Conservation (phyloP, 2,888 invertebrate genomes). For the Hydraecia micacea region DNA sequence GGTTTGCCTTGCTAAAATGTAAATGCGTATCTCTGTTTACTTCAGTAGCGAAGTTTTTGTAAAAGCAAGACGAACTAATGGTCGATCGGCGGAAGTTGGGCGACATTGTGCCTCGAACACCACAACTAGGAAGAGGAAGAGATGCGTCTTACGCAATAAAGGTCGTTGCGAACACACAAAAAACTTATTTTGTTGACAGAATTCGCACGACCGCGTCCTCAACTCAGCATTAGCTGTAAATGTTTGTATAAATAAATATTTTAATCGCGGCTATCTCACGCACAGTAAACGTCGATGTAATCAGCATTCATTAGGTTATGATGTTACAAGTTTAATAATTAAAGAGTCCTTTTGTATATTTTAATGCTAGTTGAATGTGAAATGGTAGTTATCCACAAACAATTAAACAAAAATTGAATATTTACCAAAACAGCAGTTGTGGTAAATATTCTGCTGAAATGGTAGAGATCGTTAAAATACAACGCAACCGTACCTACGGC, state of each 20-base stretch:
- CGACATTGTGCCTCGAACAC: constrained; percentile 75
- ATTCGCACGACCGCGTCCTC: constrained; percentile 70
- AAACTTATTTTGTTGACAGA: constrained; percentile 74
- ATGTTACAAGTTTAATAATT: background rate
- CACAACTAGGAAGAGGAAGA: constrained; percentile 85
- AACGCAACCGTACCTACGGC: constrained; percentile 18
- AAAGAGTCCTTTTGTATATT: background rate
- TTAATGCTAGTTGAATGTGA: background rate
- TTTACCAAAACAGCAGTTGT: background rate
- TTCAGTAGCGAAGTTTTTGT: constrained; percentile 53
- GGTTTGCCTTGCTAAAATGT: constrained; percentile 45
- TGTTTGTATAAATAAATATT: constrained; percentile 39
- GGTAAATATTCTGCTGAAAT: background rate
- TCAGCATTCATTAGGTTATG: constrained; percentile 16
- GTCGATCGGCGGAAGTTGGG: constrained; percentile 78
- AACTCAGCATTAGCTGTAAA: constrained; percentile 44
- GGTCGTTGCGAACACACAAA: constrained; percentile 77
- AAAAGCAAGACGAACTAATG: constrained; percentile 63
- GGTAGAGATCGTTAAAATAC: constrained; percentile 25
- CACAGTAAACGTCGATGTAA: constrained; percentile 25
- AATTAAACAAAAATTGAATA: background rate
- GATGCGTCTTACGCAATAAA: constrained; percentile 83
- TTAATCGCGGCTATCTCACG: constrained; percentile 31
- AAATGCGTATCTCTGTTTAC: constrained; percentile 43
- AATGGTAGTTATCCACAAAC: background rate